Base-by-base conservation (phyloP, 2,113 vertebrate genomes). In the Alethe diademata region DNA sequence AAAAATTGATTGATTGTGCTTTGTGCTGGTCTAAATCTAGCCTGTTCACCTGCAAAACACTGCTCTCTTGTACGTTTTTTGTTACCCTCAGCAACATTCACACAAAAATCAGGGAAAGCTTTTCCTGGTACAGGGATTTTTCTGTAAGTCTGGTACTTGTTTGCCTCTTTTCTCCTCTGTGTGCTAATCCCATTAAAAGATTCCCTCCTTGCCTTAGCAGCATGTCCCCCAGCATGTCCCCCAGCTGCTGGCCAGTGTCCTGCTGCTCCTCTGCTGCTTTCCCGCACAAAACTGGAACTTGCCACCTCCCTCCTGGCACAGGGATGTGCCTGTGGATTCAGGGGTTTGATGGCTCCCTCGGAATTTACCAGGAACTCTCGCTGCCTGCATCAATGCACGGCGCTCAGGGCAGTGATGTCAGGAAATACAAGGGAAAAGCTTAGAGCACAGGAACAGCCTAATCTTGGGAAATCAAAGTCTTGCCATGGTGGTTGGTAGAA, bases 1-100 rank as follows among this genome's bases (percentile, higher is more conserved):
- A 97, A 95, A 76, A 94, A 93, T 70, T 95, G 96, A 96, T 93
- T 80, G 94, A 95, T 56, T 79, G 50, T 86, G 69, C 86, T 66
- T 92, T 88, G 24, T 87, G 88, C 69, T 92, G 64, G 72, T 90
- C 78, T 88, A 61, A 69, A 92, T 92, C 92, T 71, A 93, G 65
- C 40, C 89, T 71, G 78, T 35, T 84, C 86, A 74, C 75, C 76
- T 95, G 95, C 72, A 92, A 94, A 93, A 88, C 79, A 88, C 56
- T 64, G 81, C 73, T 80, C 65, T 35, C 82, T 72, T 58, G 42
- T 84, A 90, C 45, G 42, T 95, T 94, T 96, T 96, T 74, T 87
- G 90, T 96, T 90, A 71, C 75, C 54, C 88, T 96, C 92, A 94
- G 96, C 94, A 92, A 90, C 62, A 90, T 61, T 19, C 33, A 11